These are phyloP conservation scores for Heliconius charithonia DNA, from an alignment of 2,888 invertebrate species.

Conservation along the genomic window DNA sequence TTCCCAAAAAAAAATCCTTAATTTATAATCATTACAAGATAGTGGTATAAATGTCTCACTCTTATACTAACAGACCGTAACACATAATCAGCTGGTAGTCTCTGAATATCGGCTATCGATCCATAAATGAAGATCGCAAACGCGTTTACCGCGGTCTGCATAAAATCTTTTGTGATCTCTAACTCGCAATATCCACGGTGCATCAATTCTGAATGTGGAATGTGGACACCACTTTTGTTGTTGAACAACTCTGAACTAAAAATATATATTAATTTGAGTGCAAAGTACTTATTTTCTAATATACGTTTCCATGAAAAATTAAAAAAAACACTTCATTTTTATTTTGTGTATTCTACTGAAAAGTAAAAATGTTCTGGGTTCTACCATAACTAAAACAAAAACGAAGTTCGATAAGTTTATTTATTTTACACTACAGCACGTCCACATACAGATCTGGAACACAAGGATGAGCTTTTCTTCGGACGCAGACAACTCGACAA, in stretches of 20 bases:
- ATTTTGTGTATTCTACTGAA: too few relatives aligned
- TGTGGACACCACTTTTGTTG: conserved; percentile 63
- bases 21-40: too few relatives aligned
- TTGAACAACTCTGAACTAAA: conserved; percentile 64
- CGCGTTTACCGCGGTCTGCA: conserved; percentile 77
- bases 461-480: too few relatives aligned
- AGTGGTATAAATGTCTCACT: neutral
- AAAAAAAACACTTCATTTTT: too few relatives aligned
- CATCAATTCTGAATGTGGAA: conserved; percentile 59
- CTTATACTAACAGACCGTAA: conserved; percentile 65
- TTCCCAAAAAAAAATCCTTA: too few relatives aligned
- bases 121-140: conserved; percentile 70
- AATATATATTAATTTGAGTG: neutral
- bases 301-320: too few relatives aligned
- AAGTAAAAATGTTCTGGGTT: too few relatives aligned
- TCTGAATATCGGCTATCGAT: conserved; percentile 59
- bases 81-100: conserved; percentile 64
- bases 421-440: too few relatives aligned
- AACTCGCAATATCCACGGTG: conserved; percentile 62
- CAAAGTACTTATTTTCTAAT: neutral
- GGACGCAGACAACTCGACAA: too few relatives aligned
- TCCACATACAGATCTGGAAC: too few relatives aligned
- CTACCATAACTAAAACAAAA: too few relatives aligned
- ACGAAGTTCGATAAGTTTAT: too few relatives aligned
- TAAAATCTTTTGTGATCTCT: conserved; percentile 62